phyloP scores from a whole-genome alignment of 2,888 invertebrate genomes.

The Andrena praecox region DNA sequence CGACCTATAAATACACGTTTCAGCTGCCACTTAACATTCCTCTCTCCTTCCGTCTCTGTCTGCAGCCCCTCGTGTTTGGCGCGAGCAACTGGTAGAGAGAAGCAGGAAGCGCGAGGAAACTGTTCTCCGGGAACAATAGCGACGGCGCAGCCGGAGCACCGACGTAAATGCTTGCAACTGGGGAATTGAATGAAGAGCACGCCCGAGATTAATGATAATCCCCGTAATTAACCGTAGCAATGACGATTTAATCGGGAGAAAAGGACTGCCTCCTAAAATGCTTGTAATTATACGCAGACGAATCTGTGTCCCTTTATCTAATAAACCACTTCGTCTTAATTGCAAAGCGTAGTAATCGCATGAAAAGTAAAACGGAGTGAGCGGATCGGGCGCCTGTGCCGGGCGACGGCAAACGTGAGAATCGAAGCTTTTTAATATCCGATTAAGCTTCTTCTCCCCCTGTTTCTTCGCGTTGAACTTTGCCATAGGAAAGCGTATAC shows the following conservation, averaged over 20 bases:
- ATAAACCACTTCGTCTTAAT: neutral
- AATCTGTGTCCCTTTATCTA: neutral
- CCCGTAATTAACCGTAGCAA: constrained; percentile 26
- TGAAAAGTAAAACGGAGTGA: neutral
- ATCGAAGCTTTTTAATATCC: constrained; percentile 1
- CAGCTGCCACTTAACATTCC: constrained; percentile 69
- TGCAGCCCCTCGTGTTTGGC: constrained; percentile 12
- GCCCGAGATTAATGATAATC: constrained; percentile 44
- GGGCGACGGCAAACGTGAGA: neutral
- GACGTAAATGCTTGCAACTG: constrained; percentile 17
- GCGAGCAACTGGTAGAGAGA: constrained; percentile 47
- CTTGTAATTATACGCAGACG: neutral
- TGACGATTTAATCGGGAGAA: neutral
- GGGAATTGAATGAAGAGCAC: constrained; percentile 26
- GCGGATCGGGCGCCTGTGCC: neutral
- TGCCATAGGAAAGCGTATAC: neutral
- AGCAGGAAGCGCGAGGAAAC: constrained; percentile 58
- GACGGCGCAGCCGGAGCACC: constrained; percentile 23
- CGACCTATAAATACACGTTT: constrained; percentile 69
- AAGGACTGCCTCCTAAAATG: neutral
- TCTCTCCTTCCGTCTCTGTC: constrained; percentile 40
- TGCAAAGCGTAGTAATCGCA: neutral
- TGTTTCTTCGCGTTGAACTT: neutral
- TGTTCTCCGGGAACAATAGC: constrained; percentile 66
- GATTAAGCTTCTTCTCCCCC: neutral